Evolutionary conservation across 2,113 vertebrate species (phyloP).

Genomic region (Callospermophilus lateralis): DNA sequence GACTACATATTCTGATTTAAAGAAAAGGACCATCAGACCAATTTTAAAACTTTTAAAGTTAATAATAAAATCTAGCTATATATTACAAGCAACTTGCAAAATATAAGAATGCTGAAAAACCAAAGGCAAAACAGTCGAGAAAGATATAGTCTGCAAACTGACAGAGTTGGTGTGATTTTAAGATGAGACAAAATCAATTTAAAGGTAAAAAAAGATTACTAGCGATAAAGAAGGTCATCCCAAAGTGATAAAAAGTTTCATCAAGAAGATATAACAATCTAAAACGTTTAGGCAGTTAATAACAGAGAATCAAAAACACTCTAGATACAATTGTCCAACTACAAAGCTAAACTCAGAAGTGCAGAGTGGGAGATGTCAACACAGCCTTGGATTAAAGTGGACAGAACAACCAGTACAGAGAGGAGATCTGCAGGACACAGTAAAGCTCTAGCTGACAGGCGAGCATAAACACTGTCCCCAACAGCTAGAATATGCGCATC

Average conservation of each 20-base stretch:
- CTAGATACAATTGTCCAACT: background rate
- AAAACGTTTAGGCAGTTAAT: background rate
- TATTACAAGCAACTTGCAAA: background rate
- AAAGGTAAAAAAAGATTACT: background rate
- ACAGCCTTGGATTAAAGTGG: background rate
- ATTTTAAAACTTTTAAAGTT: background rate
- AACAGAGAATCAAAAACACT: background rate
- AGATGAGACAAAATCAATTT: background rate
- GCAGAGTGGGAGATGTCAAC: background rate
- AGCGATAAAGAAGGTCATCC: background rate
- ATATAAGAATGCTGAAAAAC: background rate
- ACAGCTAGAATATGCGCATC: background rate
- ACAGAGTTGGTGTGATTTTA: background rate
- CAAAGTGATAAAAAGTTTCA: background rate
- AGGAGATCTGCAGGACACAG: background rate
- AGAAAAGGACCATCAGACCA: background rate
- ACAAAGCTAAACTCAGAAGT: background rate
- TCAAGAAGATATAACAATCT: background rate
- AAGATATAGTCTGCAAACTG: background rate
- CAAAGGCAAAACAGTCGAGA: background rate
- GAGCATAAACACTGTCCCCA: background rate
- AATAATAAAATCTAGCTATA: slow-evolving; percentile 15
- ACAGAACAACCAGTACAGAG: background rate
- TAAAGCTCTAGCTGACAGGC: background rate
- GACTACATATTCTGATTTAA: background rate